phyloP scores from a whole-genome alignment of 2,888 invertebrate genomes.

The Caenorhabditis doughertyi region DNA sequence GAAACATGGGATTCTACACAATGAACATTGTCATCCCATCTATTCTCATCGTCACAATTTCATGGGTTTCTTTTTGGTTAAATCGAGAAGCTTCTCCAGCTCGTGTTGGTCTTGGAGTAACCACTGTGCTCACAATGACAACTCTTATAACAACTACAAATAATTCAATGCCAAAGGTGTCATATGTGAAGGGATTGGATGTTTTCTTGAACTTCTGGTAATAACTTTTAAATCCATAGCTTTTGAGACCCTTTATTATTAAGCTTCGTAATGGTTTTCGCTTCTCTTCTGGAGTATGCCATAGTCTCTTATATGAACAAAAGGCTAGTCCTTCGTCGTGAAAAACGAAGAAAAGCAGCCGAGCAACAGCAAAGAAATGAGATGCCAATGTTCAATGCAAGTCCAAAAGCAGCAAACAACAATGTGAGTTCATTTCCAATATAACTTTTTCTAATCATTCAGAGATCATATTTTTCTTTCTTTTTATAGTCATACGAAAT shows the following conservation, averaged over 20 bases:
- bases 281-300: constrained; percentile 96
- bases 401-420: constrained; percentile 69
- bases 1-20: constrained; percentile 98
- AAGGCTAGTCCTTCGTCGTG: constrained; percentile 96
- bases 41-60: constrained; percentile 81
- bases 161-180: constrained; percentile 92
- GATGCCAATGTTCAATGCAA: constrained; percentile 73
- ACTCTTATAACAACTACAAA: constrained; percentile 87
- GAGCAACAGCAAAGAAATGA: constrained; percentile 74
- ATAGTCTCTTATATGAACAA: constrained; percentile 98
- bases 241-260: background rate
- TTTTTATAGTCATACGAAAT: constrained; percentile 77
- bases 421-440: constrained; percentile 69
- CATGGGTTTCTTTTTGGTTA: constrained; percentile 82
- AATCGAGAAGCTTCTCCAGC: constrained; percentile 82
- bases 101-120: constrained; percentile 81
- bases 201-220: constrained; percentile 82
- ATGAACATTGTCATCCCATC: constrained; percentile 85
- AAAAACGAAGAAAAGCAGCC: constrained; percentile 72
- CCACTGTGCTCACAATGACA: constrained; percentile 85
- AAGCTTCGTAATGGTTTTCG: constrained; percentile 84
- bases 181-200: constrained; percentile 89
- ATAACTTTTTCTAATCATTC: background rate
- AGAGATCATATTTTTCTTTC: constrained; percentile 1
- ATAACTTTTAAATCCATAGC: background rate